Base-by-base conservation (phyloP, 2,113 vertebrate genomes). In the Microtus pennsylvanicus region DNA sequence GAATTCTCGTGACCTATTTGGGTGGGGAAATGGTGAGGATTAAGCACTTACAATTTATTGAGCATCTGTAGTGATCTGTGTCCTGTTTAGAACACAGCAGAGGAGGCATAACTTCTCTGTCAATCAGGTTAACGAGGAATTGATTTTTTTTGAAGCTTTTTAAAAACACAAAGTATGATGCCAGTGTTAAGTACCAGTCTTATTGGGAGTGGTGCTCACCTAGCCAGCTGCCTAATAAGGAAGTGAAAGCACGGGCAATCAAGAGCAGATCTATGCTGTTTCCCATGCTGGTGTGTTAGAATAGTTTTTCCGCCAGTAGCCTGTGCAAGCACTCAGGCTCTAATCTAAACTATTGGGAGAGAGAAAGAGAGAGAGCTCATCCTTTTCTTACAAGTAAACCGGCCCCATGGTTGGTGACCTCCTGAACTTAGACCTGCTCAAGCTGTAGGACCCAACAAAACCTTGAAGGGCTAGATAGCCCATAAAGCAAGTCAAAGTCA, bases 71-170 rank as follows among this genome's bases (percentile, higher is more conserved):
- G 14, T 95, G 90, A 95, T 97, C 97, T 97, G 95, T 93, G 92
- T 93, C 88, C 90, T 92, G 42, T 74, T 95, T 90, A 92, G 85
- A 97, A 93, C 87, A 81, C 3, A 92, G 90, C 61, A 94, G 85
- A 95, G 77, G 88, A 93, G 85, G 90, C 65, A 93, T 94, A 91
- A 97, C 94, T 97, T 95, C 91, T 96, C 92, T 87, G 97, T 96
- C 96, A 97, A 97, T 97, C 96, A 94, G 83, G 90, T 96, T 96
- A 97, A 97, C 95, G 95, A 97, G 95, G 90, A 94, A 97, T 96
- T 92, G 88, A 97, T 97, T 97, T 96, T 97, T 95, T 38, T 94
- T 61, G 92, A 97, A 96, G 94, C 95, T 95, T 97, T 97, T 97
- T 94, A 87, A 95, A 90, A 98, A 96, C 92, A 92, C 89, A 72